Conservation (phyloP, 2,797 vertebrate genomes). For the Acanthornis magna region DNA sequence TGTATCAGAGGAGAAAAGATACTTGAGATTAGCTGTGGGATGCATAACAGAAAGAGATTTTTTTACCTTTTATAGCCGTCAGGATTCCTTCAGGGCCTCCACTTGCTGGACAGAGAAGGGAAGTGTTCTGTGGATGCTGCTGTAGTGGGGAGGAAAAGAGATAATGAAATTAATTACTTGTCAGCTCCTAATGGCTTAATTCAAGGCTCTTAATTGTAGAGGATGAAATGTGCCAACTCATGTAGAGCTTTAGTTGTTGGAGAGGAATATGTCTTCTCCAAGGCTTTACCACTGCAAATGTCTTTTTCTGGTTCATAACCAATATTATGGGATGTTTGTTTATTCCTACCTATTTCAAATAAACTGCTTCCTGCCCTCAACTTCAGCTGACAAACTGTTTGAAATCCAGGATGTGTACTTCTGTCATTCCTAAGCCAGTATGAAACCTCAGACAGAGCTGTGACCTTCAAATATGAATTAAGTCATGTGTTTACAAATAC, state of each 20-base stretch:
- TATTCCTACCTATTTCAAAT: background rate
- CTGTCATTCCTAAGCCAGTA: background rate
- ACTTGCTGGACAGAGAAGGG: constrained; percentile 46
- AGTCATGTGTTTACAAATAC: background rate
- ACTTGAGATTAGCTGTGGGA: constrained; percentile 16
- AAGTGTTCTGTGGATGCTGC: background rate
- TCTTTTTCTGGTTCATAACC: background rate
- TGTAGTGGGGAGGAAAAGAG: background rate
- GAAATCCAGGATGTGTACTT: constrained; percentile 3
- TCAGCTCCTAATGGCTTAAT: constrained; percentile 16
- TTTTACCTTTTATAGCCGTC: constrained; percentile 69
- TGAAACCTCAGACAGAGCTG: background rate
- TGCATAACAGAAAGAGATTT: constrained; percentile 43
- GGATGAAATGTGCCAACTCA: background rate
- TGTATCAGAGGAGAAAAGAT: background rate
- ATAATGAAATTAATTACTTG: background rate
- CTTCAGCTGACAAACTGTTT: background rate
- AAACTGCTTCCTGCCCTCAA: background rate
- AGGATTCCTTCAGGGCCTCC: constrained; percentile 20
- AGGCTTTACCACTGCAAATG: background rate
- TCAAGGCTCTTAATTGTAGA: background rate
- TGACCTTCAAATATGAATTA: background rate
- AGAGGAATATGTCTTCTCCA: background rate
- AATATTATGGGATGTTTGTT: background rate
- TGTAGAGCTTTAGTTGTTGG: background rate